These are phyloP conservation scores for Emydoidea blandingii DNA, from an alignment of 2,797 vertebrate genomes.

Conservation along the genomic window DNA sequence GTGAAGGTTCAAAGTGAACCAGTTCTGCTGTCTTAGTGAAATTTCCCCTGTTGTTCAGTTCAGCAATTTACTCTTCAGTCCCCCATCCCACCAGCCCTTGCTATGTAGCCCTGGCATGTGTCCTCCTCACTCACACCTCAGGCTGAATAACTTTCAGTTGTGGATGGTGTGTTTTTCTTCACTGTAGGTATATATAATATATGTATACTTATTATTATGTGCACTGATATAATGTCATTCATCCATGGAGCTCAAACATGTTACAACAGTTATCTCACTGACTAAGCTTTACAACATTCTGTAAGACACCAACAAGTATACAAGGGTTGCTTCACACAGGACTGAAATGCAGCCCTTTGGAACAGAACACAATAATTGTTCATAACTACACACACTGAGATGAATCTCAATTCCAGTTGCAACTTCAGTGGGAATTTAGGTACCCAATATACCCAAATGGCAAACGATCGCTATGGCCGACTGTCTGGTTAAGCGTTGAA, in stretches of 20 bases:
- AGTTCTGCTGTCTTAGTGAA: not conserved
- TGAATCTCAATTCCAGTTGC: not conserved
- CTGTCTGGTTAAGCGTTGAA: not conserved
- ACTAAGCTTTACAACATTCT: not conserved
- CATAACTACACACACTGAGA: not conserved
- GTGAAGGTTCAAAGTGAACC: not conserved
- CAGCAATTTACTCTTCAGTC: not conserved
- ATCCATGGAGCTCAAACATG: not conserved
- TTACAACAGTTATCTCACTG: not conserved
- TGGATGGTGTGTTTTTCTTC: not conserved
- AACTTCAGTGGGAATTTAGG: not conserved
- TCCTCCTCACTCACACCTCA: not conserved
- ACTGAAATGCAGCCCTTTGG: not conserved
- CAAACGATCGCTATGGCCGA: too few species aligned
- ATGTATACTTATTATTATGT: not conserved
- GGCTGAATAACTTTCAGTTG: not conserved
- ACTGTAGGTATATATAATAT: not conserved
- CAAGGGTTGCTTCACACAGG: accelerated
- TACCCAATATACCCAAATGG: not conserved
- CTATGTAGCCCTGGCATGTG: not conserved
- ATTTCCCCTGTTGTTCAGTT: not conserved
- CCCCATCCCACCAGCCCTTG: not conserved
- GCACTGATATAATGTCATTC: not conserved
- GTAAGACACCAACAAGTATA: accelerated
- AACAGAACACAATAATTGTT: not conserved